phyloP scores from a whole-genome alignment of 23 tunicate genomes.

The Diplosoma virens region DNA sequence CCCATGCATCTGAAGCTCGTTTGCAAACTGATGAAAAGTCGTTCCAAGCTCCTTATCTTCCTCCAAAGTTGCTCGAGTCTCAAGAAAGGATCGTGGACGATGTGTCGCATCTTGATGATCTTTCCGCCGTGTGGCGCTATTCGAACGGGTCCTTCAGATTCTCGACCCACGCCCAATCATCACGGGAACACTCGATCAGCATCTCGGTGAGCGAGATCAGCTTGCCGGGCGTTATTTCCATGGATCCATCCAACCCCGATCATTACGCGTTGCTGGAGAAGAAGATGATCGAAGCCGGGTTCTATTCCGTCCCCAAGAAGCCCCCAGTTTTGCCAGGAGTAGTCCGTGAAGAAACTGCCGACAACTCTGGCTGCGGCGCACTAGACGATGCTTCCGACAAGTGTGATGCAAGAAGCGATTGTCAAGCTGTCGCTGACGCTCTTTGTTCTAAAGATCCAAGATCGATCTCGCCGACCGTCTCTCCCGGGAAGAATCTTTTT shows the following conservation, averaged over 20 bases:
- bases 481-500: slow-evolving; percentile 16
- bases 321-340: slow-evolving; percentile 52
- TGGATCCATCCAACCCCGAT: slow-evolving; percentile 24
- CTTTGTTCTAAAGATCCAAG: background rate
- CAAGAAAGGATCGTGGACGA: too few species aligned
- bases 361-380: background rate
- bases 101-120: too few species aligned
- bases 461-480: background rate
- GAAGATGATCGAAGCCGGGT: slow-evolving; percentile 61
- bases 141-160: too few species aligned
- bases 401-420: slow-evolving; percentile 4
- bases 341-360: too few species aligned
- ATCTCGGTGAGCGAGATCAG: slow-evolving; percentile 35
- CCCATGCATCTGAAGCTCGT: too few species aligned
- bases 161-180: too few species aligned
- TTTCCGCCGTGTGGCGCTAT: too few species aligned
- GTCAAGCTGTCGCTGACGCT: background rate
- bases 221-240: slow-evolving; percentile 32
- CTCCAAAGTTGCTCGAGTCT: too few species aligned
- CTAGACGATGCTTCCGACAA: slow-evolving; percentile 1
- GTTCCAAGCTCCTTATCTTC: too few species aligned
- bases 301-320: slow-evolving; percentile 65
- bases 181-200: background rate
- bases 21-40: too few species aligned
- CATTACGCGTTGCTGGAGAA: slow-evolving; percentile 42